Percentiles rank a stretch among this genome's conserved stretches.
Evolutionary conservation across 2,888 invertebrate species (phyloP).

Genomic region (Nudaria mundana): DNA sequence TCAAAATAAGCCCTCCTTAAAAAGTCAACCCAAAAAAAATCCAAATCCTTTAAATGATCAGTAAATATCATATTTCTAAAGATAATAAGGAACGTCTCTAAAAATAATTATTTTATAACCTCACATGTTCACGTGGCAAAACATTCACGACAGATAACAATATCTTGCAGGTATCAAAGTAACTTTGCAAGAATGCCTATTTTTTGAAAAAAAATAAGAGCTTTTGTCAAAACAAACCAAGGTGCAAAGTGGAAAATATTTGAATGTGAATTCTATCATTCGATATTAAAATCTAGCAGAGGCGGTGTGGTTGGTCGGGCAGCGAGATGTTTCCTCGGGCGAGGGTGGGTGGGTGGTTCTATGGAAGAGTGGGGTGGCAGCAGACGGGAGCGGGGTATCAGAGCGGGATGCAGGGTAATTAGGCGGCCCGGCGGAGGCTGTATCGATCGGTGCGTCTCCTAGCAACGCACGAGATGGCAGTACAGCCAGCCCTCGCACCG

Average conservation of each 20-base stretch:
- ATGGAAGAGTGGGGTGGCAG: slow-evolving; percentile 19
- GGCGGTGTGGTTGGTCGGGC: slow-evolving; percentile 59
- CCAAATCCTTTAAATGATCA: too few species aligned
- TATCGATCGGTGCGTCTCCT: slow-evolving; percentile 77
- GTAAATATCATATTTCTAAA: slow-evolving; percentile 15
- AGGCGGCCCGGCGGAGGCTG: slow-evolving; percentile 81
- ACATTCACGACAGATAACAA: too few species aligned
- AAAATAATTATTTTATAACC: slow-evolving; percentile 8
- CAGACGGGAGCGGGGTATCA: slow-evolving; percentile 32
- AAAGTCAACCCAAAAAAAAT: slow-evolving; percentile 1
- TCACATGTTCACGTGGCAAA: slow-evolving; percentile 12
- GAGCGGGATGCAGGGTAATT: slow-evolving; percentile 60
- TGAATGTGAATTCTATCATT: slow-evolving; percentile 79
- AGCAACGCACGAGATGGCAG: slow-evolving; percentile 78
- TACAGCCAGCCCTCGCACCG: slow-evolving; percentile 63
- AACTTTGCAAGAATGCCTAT: too few species aligned
- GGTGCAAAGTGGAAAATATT: slow-evolving; percentile 66
- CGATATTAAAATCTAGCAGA: slow-evolving; percentile 74
- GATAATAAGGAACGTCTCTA: slow-evolving; percentile 14
- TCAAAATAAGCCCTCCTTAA: neutral
- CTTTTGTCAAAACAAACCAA: slow-evolving; percentile 59
- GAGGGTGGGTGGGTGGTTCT: slow-evolving; percentile 30
- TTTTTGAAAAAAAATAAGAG: too few species aligned
- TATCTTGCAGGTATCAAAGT: slow-evolving; percentile 11
- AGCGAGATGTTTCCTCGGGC: slow-evolving; percentile 54